Percentiles rank a stretch among this genome's conserved stretches.
Conservation (phyloP, 1,140 invertebrate genomes). For the Atta cephalotes region DNA sequence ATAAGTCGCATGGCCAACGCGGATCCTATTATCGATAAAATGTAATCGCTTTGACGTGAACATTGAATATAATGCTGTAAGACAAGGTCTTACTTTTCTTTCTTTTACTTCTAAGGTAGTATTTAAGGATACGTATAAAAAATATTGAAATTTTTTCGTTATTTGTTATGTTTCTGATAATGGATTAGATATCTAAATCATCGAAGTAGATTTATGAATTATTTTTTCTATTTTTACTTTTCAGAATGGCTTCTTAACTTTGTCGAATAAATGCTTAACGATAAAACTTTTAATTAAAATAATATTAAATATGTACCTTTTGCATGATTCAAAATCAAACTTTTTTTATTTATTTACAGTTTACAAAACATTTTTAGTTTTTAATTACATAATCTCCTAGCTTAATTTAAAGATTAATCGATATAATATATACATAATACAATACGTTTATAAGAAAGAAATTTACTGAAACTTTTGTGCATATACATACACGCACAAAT, state of each 20-base stretch:
- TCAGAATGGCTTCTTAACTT: neutral
- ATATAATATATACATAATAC: neutral
- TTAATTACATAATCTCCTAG: neutral
- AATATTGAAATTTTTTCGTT: neutral
- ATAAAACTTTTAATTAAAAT: neutral
- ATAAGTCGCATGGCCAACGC: conserved; percentile 26
- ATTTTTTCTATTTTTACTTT: neutral
- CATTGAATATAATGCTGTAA: neutral
- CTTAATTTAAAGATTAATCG: neutral
- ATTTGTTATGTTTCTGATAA: conserved; percentile 3
- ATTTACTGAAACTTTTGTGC: neutral
- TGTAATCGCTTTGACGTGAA: conserved; percentile 41
- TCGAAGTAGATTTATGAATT: neutral
- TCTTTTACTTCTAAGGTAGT: neutral
- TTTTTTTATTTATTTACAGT: neutral
- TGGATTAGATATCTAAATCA: neutral
- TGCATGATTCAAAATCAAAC: neutral
- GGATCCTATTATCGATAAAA: conserved; percentile 56
- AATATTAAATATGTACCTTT: neutral
- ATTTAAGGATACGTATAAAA: neutral
- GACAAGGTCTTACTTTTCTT: neutral
- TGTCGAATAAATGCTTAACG: neutral
- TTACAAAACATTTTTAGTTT: conserved; percentile 1
- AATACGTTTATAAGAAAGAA: neutral
- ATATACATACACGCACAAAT: too few relatives aligned